phyloP scores from a whole-genome alignment of 2,888 invertebrate species.

The Physocephala rufipes region DNA sequence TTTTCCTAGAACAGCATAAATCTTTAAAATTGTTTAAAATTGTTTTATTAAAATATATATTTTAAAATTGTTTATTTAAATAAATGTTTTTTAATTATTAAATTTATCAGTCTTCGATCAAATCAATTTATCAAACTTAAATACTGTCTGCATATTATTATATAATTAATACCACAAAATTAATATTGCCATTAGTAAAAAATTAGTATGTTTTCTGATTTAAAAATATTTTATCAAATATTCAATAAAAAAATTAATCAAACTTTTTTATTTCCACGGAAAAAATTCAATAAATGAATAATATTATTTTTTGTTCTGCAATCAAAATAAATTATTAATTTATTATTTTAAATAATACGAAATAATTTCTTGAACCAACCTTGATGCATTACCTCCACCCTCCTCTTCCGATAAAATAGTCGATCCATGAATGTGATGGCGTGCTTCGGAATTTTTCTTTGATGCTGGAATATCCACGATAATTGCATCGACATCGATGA shows the following conservation, averaged over 20 bases:
- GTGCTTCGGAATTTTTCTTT: conserved; percentile 34
- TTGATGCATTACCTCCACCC: conserved; percentile 3
- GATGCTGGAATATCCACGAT: conserved; percentile 42
- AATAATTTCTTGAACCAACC: conserved; percentile 13
- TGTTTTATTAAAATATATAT: too few species aligned
- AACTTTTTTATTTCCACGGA: conserved; percentile 32
- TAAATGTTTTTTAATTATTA: conserved; percentile 3
- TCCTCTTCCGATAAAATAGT: conserved; percentile 17
- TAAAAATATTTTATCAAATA: neutral
- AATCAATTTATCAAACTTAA: neutral
- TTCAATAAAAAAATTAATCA: neutral
- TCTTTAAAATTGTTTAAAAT: too few species aligned
- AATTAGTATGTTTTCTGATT: neutral
- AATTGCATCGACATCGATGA: conserved; percentile 23
- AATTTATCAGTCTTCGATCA: conserved; percentile 27
- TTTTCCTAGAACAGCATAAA: too few species aligned
- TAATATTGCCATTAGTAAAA: neutral
- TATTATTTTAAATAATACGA: neutral
- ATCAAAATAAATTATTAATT: neutral
- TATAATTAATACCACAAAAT: neutral
- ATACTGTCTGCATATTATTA: neutral
- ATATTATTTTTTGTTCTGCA: conserved; percentile 43
- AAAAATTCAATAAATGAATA: conserved; percentile 42
- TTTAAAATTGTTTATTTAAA: too few species aligned
- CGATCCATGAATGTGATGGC: conserved; percentile 37